phyloP scores from a whole-genome alignment of 2,797 vertebrate genomes.

The Notolepis coatsorum region DNA sequence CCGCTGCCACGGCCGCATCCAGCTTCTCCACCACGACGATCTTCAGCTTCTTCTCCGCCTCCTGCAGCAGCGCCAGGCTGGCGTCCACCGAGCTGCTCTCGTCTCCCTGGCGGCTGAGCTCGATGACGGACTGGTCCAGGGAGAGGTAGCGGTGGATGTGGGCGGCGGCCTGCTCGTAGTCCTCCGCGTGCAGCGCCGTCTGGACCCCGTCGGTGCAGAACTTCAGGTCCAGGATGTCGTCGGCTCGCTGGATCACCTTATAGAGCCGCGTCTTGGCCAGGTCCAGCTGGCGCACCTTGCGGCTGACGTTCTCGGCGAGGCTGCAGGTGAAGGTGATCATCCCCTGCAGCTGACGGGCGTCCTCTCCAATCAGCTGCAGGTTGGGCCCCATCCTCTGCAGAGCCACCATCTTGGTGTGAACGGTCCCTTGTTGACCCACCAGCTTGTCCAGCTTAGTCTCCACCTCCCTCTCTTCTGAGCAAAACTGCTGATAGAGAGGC shows the following conservation, averaged over 20 bases:
- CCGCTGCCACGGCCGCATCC: conserved; percentile 88
- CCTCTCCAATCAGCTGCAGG: conserved; percentile 94
- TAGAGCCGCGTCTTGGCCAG: conserved; percentile 98
- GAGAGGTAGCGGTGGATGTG: conserved; percentile 97
- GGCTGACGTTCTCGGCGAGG: conserved; percentile 96
- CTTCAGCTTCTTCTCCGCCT: conserved; percentile 95
- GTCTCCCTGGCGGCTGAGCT: conserved; percentile 96
- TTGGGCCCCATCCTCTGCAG: conserved; percentile 97
- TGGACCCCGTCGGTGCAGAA: conserved; percentile 99
- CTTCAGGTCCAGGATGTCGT: conserved; percentile 97
- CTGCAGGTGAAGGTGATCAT: conserved; percentile 98
- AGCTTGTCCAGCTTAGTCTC: conserved; percentile 88
- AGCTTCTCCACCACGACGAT: conserved; percentile 91
- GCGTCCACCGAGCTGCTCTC: conserved; percentile 95
- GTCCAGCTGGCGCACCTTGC: conserved; percentile 97
- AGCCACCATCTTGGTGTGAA: conserved; percentile 93
- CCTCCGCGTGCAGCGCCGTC: conserved; percentile 91
- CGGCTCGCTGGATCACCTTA: conserved; percentile 96
- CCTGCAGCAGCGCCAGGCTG: conserved; percentile 92
- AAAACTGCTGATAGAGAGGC: conserved; percentile 89
- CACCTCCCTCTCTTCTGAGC: conserved; percentile 90
- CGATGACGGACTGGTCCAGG: conserved; percentile 97
- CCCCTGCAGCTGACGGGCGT: conserved; percentile 93
- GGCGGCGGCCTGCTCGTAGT: conserved; percentile 96
- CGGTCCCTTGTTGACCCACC: conserved; percentile 87